phyloP scores from a whole-genome alignment of 2,888 invertebrate genomes.

The Saturnia pavonia region DNA sequence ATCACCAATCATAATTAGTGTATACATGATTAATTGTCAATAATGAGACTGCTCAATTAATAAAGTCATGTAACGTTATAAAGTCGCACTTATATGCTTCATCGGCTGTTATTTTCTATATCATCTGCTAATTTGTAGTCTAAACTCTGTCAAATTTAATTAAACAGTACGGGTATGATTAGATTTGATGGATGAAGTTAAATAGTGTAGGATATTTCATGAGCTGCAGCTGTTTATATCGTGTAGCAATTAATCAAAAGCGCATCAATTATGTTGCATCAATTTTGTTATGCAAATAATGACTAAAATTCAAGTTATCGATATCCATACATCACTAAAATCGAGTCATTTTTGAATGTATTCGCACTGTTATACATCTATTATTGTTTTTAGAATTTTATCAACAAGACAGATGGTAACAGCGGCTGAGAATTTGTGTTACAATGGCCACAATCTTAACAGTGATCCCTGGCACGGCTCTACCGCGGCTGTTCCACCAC shows the following conservation, averaged over 20 bases:
- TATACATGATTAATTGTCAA: slow-evolving; percentile 38
- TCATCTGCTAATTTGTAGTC: background rate
- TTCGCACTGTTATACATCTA: slow-evolving; percentile 40
- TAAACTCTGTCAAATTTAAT: background rate
- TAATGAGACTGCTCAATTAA: slow-evolving; percentile 26
- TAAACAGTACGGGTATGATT: background rate
- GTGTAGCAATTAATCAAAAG: background rate
- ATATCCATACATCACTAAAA: slow-evolving; percentile 35
- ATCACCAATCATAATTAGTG: slow-evolving; percentile 39
- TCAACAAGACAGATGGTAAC: slow-evolving; percentile 66
- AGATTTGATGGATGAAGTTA: background rate
- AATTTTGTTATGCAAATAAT: slow-evolving; percentile 5
- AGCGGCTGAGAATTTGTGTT: slow-evolving; percentile 68
- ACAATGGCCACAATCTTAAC: slow-evolving; percentile 65
- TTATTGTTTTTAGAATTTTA: slow-evolving; percentile 62
- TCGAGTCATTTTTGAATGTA: slow-evolving; percentile 43
- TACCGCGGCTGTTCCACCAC: slow-evolving; percentile 67
- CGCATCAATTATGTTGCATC: background rate
- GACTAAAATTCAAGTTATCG: slow-evolving; percentile 9
- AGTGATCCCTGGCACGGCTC: slow-evolving; percentile 68
- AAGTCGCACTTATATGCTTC: background rate
- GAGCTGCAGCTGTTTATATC: background rate
- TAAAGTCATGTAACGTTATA: slow-evolving; percentile 4
- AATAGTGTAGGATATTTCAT: background rate
- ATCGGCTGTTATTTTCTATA: background rate